phyloP scores from a whole-genome alignment of 2,888 invertebrate genomes.

The Bombyx huttoni region DNA sequence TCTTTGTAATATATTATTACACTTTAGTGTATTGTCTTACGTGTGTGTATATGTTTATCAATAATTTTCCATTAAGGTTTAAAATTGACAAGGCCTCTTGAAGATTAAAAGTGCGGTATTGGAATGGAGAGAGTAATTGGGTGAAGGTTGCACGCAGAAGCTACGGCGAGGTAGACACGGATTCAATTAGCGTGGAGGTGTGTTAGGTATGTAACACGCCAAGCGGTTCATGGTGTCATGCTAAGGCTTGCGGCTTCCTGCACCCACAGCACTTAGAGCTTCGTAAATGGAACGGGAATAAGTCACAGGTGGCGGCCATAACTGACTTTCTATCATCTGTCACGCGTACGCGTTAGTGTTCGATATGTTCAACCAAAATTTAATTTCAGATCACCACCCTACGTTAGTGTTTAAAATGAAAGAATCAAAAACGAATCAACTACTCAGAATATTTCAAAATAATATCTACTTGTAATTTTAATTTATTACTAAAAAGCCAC shows the following conservation, averaged over 20 bases:
- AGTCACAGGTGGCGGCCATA: slow-evolving; percentile 13
- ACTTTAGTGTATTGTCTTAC: no score
- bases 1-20: no score
- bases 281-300: slow-evolving; percentile 10
- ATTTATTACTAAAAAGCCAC: no score
- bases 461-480: no score
- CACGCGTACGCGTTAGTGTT: no score
- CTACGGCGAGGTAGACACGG: slow-evolving; percentile 34
- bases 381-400: no score
- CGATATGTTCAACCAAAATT: no score
- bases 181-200: slow-evolving; percentile 54
- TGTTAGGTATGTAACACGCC: slow-evolving; percentile 44
- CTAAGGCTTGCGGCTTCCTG: slow-evolving; percentile 48
- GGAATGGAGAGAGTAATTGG: slow-evolving; percentile 9
- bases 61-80: no score
- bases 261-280: slow-evolving; percentile 48
- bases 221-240: slow-evolving; percentile 30
- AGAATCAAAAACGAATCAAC: no score
- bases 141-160: slow-evolving; percentile 24
- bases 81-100: not conserved
- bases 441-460: no score
- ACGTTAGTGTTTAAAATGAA: no score
- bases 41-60: no score
- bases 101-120: not conserved
- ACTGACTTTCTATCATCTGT: slow-evolving; percentile 4